phyloP scores from a whole-genome alignment of 2,113 vertebrate genomes.

The Chaetorhynchus papuensis region DNA sequence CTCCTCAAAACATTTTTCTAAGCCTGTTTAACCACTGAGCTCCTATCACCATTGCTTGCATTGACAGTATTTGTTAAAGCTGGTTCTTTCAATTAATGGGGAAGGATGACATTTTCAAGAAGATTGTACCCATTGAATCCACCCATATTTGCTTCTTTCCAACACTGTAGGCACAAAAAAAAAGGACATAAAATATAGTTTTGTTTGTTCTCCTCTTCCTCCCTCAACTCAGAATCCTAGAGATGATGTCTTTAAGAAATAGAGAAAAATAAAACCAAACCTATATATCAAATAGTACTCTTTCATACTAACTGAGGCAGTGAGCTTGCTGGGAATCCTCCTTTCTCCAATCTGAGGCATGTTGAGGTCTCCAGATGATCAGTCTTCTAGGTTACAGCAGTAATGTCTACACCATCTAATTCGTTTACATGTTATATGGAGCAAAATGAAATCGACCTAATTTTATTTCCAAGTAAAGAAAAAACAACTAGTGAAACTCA shows the following conservation, averaged over 20 bases:
- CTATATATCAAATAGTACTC: background rate
- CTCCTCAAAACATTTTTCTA: background rate
- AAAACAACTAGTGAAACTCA: background rate
- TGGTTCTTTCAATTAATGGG: background rate
- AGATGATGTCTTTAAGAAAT: background rate
- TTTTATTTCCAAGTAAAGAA: background rate
- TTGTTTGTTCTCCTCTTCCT: background rate
- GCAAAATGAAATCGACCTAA: background rate
- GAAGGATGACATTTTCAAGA: background rate
- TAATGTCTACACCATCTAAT: background rate
- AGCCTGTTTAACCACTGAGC: background rate
- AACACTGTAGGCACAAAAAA: background rate
- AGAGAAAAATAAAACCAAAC: background rate
- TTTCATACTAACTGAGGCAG: background rate
- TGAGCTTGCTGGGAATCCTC: background rate
- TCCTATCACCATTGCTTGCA: background rate
- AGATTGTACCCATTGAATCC: background rate
- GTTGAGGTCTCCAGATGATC: background rate
- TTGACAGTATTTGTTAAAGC: background rate
- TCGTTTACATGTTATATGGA: rapidly evolving
- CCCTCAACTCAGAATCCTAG: background rate
- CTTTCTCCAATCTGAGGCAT: background rate
- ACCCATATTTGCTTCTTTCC: background rate
- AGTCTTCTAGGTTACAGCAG: background rate
- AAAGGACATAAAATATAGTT: background rate